Evolutionary conservation across 2,113 vertebrate genomes (phyloP), one percentile per base, ranked within the genome.

Genomic region (Cavia aperea): DNA sequence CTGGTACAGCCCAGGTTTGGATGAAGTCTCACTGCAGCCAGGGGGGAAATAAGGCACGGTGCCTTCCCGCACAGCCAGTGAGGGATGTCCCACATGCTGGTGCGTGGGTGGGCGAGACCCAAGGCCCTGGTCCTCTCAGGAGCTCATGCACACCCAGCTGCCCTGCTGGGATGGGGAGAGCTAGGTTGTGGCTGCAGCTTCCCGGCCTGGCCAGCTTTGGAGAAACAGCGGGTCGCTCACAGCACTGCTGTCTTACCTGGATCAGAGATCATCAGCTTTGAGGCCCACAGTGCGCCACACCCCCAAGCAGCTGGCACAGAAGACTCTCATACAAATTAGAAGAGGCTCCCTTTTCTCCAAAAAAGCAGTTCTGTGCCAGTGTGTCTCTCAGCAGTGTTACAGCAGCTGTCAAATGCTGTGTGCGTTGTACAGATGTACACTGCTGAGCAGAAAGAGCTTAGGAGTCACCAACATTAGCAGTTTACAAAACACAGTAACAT

Each of bases 261-360:
- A 4, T 13, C 11, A 1, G 43, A 15, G 54, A 33, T 12, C 5
- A 1, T 36, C 12, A 43, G 79, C 72, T 23, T 0, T 9, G 1
- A 46, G 43, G 66, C 62, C 60, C 46, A 18, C 46, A 5, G 0
- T 1, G 43, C 1, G 1, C 63, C 66, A 24, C 29, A 7, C 4
- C 23, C 23, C 0, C 3, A 4, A 66, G 36, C 1, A 1, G 14
- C 39, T 29, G 13, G 75, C 66, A 21, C 56, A 14, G 4, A 6
- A 24, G 66, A 54, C 24, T 79, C 5, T 4, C 4, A 2, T 39
- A 39, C 31, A 75, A 43, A 62, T 84, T n/a, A 46, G 65, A 10
- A 60, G 79, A 81, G 70, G 13, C 46, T 46, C 8, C 14, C 58
- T 43, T 63, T 39, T 1, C 49, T 54, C 15, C 2, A 70, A 58